Conservation (phyloP, 2,888 invertebrate species). For the Eupithecia inturbata region DNA sequence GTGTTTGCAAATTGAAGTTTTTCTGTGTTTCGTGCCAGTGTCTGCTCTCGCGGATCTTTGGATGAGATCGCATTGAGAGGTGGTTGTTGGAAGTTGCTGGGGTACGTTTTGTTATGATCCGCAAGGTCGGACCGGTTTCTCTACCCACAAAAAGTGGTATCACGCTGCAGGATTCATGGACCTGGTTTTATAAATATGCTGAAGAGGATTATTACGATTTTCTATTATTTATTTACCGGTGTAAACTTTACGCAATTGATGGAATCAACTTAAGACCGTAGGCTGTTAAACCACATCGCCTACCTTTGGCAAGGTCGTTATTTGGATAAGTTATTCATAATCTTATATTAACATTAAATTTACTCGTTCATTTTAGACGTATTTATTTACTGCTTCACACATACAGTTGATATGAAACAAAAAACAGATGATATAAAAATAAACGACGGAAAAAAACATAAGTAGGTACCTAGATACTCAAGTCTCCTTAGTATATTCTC, state of each 20-base stretch:
- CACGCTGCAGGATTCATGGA: conserved; percentile 31
- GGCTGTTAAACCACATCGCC: neutral
- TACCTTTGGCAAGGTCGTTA: neutral
- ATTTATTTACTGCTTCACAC: neutral
- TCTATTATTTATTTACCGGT: neutral
- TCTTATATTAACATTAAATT: neutral
- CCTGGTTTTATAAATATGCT: conserved; percentile 18
- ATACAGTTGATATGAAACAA: neutral
- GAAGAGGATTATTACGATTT: conserved; percentile 4
- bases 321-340: neutral
- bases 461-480: neutral
- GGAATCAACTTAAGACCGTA: neutral
- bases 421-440: neutral
- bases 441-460: neutral
- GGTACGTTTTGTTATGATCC: conserved; percentile 47
- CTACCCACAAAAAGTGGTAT: conserved; percentile 35
- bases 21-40: conserved; percentile 34
- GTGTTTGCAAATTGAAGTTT: conserved; percentile 38
- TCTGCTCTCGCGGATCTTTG: conserved; percentile 33
- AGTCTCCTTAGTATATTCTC: too few relatives aligned
- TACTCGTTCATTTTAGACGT: neutral
- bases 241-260: neutral
- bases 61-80: conserved; percentile 37
- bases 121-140: conserved; percentile 60
- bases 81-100: conserved; percentile 39